These are phyloP conservation scores for Brevipalpus yothersi DNA, from an alignment of 1,140 invertebrate genomes.

Conservation along the genomic window DNA sequence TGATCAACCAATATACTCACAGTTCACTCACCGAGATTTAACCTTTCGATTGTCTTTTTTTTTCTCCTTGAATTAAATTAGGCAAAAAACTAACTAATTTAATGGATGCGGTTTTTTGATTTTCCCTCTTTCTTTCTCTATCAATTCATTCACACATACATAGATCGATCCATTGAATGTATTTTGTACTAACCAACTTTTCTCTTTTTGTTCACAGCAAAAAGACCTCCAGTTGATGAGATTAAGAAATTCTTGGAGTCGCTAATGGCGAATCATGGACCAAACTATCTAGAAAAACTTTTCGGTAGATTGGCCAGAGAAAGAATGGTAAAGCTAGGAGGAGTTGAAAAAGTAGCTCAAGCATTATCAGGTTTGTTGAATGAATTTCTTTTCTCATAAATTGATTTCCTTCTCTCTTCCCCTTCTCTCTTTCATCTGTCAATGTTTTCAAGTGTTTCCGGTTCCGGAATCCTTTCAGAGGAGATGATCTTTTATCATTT, in stretches of 20 bases:
- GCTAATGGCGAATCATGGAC: conserved; percentile 32
- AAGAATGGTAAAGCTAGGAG: conserved; percentile 61
- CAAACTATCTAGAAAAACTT: conserved; percentile 4
- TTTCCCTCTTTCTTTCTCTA: not conserved
- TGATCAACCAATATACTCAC: too few species aligned
- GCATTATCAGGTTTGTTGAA: conserved; percentile 55
- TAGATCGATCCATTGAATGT: too few species aligned
- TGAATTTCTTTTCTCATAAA: conserved; percentile 12
- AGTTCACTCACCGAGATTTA: too few species aligned
- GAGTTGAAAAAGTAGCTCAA: conserved; percentile 77
- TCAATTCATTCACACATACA: not conserved
- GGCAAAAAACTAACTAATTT: too few species aligned
- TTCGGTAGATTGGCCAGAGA: conserved; percentile 53
- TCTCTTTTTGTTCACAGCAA: conserved; percentile 33
- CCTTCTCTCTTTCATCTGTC: not conserved
- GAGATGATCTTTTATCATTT: not conserved
- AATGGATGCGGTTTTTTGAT: too few species aligned
- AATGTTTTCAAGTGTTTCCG: not conserved
- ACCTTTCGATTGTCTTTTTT: too few species aligned
- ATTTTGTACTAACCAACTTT: not conserved
- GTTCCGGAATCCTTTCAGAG: not conserved
- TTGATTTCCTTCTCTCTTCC: not conserved
- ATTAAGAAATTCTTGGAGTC: conserved; percentile 81
- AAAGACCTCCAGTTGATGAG: conserved; percentile 80
- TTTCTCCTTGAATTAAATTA: too few species aligned